Evolutionary conservation across 2,113 vertebrate species (phyloP).

Genomic region (Coptodon bakossiorum): DNA sequence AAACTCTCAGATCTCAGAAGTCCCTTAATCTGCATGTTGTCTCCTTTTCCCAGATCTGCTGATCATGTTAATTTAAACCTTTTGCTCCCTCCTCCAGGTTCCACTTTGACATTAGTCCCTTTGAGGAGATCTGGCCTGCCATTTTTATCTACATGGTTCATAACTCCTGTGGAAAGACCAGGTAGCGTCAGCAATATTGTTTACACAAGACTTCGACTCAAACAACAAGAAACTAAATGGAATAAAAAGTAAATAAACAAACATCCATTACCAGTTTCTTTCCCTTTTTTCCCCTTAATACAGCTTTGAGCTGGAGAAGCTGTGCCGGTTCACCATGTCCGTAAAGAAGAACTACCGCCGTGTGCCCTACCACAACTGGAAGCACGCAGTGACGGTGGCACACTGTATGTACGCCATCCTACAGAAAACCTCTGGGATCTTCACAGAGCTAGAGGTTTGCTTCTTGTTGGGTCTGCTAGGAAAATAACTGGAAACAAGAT

Average conservation of each 20-base stretch:
- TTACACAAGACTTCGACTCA: not conserved
- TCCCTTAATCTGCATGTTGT: not conserved
- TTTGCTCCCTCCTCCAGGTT: constrained; percentile 72
- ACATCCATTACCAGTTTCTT: not conserved
- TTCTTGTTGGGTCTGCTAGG: not conserved
- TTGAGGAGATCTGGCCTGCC: constrained; percentile 95
- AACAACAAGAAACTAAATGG: not conserved
- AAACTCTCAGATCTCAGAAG: not conserved
- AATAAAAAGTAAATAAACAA: not conserved
- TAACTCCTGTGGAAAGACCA: constrained; percentile 87
- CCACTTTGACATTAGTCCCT: constrained; percentile 94
- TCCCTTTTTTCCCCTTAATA: not conserved
- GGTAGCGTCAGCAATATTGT: constrained; percentile 65
- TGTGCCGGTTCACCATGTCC: constrained; percentile 98
- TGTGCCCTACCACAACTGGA: constrained; percentile 99
- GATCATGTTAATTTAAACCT: not conserved
- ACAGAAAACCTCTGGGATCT: constrained; percentile 83
- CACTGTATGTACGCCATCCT: constrained; percentile 98
- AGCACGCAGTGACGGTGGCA: constrained; percentile 91
- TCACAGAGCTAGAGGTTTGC: constrained; percentile 92
- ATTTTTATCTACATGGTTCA: constrained; percentile 97
- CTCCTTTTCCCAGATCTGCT: not conserved
- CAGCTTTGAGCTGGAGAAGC: constrained; percentile 94
- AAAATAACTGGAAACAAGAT: not conserved
- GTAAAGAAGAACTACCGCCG: constrained; percentile 97